Base-by-base conservation (phyloP, 2,797 vertebrate genomes). In the Cyprinodon diabolis region DNA sequence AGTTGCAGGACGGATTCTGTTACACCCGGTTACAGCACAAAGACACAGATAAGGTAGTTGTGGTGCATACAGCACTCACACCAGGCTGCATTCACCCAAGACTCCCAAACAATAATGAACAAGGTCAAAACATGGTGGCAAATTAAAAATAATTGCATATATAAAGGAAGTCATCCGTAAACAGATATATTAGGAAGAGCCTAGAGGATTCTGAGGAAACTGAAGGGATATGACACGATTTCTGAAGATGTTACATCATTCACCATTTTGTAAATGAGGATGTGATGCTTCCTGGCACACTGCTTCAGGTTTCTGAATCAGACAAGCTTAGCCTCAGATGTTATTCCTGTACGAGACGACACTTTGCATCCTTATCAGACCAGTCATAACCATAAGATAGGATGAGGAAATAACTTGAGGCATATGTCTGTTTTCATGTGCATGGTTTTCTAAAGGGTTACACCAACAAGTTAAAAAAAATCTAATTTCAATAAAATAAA, bases 1-100 rank as follows among this genome's bases (percentile, higher is more conserved):
- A 86, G 89, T 83, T 90, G 88, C 85, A 90, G 89, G 86, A 91
- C 91, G 86, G 86, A 86, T 88, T 87, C 83, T 79, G 86, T 77
- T 81, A 82, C 84, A 83, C 85, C 82, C 79, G 48, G 86, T 85
- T 74, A 68, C 85, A 83, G 84, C 76, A 90, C 85, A 87, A 90
- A 92, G 89, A 84, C 85, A 48, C 76, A 49, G 80, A 65, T 81
- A 84, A 89, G 87, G 87, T 88, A 80, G 77, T 80, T 87, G 66
- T 81, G 75, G 77, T 84, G 82, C 81, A 82, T 76, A 74, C 77
- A 79, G 74, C n/a, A 74, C 77, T 80, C 78, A 55, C 80, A 58
- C 77, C 76, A 78, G 58, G 83, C 77, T 85, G 86, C 71, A 74
- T 86, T 58, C 76, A 48, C 81, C 71, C n/a, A 83, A 86, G 84